phyloP scores from a whole-genome alignment of 2,888 invertebrate species.

The Drosophila nr. medialis region DNA sequence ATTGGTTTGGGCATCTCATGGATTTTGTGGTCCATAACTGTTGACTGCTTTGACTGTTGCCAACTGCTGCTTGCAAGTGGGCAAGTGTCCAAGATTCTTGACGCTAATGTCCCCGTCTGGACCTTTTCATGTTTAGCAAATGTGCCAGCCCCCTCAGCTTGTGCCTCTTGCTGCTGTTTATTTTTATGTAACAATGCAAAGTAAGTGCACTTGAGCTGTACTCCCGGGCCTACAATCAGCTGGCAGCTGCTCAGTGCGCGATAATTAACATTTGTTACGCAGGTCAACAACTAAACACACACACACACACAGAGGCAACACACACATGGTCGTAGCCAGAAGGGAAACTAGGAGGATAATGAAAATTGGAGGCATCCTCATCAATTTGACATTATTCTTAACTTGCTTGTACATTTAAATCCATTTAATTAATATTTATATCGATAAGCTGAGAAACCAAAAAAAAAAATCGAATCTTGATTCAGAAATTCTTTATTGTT shows the following conservation, averaged over 20 bases:
- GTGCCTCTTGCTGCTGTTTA: slow-evolving; percentile 55
- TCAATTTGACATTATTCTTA: neutral
- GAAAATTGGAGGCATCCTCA: neutral
- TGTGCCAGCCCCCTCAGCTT: neutral
- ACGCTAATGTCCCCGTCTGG: slow-evolving; percentile 63
- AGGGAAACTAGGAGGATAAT: neutral
- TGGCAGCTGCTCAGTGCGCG: slow-evolving; percentile 57
- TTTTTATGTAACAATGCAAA: slow-evolving; percentile 76
- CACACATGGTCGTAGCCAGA: neutral
- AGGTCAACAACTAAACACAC: slow-evolving; percentile 47
- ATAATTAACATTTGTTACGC: slow-evolving; percentile 67
- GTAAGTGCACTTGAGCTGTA: slow-evolving; percentile 74
- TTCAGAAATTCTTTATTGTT: too few species aligned
- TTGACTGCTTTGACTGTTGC: slow-evolving; percentile 33
- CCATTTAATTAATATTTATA: neutral
- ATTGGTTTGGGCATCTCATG: slow-evolving; percentile 25
- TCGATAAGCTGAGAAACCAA: too few species aligned
- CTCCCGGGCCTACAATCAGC: slow-evolving; percentile 57
- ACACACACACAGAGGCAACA: slow-evolving; percentile 4
- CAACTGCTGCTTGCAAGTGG: slow-evolving; percentile 49
- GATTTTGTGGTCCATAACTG: slow-evolving; percentile 68
- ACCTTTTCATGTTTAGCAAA: slow-evolving; percentile 49
- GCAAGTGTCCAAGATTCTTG: slow-evolving; percentile 67
- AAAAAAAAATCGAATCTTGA: too few species aligned
- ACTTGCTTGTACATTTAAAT: neutral